phyloP scores from a whole-genome alignment of 2,797 vertebrate species.

The Phrynocephalus forsythii region DNA sequence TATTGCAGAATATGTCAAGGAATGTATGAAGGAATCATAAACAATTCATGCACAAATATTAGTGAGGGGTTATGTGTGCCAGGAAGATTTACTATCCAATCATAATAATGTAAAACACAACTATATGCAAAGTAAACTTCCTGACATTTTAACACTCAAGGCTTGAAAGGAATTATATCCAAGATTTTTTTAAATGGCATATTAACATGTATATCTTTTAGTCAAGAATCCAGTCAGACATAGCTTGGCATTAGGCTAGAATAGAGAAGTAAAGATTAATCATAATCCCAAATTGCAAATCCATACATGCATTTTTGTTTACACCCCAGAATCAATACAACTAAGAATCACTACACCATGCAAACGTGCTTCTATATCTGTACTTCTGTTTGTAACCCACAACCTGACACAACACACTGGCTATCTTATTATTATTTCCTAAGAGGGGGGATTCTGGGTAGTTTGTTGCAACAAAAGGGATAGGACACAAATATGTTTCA shows the following conservation, averaged over 20 bases:
- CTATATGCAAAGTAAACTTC: conserved; percentile 1
- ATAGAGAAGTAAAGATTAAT: not conserved
- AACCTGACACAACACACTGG: not conserved
- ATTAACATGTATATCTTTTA: not conserved
- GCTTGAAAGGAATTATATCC: not conserved
- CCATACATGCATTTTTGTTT: not conserved
- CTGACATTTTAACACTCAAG: not conserved
- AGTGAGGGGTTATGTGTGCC: not conserved
- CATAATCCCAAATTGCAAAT: not conserved
- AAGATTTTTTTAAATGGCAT: not conserved
- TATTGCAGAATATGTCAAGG: not conserved
- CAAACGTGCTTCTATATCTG: not conserved
- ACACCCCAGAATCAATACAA: not conserved
- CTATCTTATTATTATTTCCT: not conserved
- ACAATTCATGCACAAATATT: not conserved
- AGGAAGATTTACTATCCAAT: conserved; percentile 16
- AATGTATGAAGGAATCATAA: conserved; percentile 6
- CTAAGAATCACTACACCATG: not conserved
- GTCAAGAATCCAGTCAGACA: not conserved
- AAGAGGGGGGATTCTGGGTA: too few relatives aligned
- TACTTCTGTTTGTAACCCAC: not conserved
- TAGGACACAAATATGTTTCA: too few relatives aligned
- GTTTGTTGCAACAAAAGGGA: too few relatives aligned
- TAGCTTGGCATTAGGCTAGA: not conserved
- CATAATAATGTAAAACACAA: not conserved